These are phyloP conservation scores for Drosophila eugracilis DNA, from an alignment of 1,140 invertebrate genomes.

Conservation along the genomic window DNA sequence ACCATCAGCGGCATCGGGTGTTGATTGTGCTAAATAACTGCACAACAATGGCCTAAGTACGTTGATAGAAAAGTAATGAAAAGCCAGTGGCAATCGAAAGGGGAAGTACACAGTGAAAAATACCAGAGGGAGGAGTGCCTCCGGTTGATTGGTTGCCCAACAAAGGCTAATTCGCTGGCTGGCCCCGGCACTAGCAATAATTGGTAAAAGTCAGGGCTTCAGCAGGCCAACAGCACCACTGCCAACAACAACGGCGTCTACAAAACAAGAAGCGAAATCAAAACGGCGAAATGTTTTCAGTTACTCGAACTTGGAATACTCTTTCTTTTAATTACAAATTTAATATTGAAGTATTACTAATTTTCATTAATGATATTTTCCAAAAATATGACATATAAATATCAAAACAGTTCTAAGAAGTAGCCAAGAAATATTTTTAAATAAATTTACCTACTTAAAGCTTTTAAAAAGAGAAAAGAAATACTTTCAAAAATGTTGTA, in stretches of 20 bases:
- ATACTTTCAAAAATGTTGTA: too few species aligned
- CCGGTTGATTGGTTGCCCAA: conserved; percentile 77
- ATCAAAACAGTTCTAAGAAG: too few species aligned
- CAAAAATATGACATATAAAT: too few species aligned
- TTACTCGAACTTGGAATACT: background rate
- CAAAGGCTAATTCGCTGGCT: conserved; percentile 80
- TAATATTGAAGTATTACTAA: too few species aligned
- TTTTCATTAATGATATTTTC: too few species aligned
- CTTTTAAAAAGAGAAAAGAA: too few species aligned
- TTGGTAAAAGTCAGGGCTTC: conserved; percentile 73
- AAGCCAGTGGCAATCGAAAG: conserved; percentile 40
- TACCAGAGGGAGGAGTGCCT: background rate
- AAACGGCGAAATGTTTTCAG: background rate
- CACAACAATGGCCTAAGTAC: conserved; percentile 82
- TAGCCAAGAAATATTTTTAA: too few species aligned
- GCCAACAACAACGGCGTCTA: conserved; percentile 28
- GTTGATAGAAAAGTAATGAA: conserved; percentile 83
- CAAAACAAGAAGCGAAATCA: conserved; percentile 35
- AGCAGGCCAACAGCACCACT: conserved; percentile 33
- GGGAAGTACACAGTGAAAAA: conserved; percentile 12
- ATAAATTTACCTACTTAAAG: too few species aligned
- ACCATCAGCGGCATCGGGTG: conserved; percentile 75
- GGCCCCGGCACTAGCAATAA: conserved; percentile 73
- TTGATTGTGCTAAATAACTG: conserved; percentile 83
- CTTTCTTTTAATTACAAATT: too few species aligned